Conservation (phyloP, 2,113 vertebrate genomes). For the Aythya baeri region DNA sequence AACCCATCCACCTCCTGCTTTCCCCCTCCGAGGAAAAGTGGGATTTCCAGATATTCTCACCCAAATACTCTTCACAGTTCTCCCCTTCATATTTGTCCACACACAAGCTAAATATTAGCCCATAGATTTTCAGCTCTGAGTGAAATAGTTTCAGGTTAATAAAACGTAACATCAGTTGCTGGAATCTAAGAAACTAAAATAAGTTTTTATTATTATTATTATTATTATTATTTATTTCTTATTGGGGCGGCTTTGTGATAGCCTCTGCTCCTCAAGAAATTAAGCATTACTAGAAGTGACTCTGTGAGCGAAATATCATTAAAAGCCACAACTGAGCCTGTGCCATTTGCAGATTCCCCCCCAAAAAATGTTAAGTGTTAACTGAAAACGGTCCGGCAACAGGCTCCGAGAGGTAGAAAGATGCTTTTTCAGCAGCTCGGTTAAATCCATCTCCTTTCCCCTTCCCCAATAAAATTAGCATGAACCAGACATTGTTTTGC, state of each 20-base stretch:
- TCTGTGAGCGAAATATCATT: neutral
- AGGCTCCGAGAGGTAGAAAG: conserved; percentile 54
- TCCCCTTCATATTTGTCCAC: rapidly evolving
- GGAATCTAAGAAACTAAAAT: neutral
- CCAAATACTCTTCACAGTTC: neutral
- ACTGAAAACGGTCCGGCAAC: conserved; percentile 29
- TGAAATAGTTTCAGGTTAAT: neutral
- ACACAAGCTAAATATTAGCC: rapidly evolving
- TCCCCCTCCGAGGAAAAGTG: neutral
- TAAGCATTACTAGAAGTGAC: neutral
- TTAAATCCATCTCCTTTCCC: conserved; percentile 24
- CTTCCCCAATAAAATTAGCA: conserved; percentile 58
- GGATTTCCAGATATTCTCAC: neutral
- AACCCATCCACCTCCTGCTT: neutral
- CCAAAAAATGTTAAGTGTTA: neutral
- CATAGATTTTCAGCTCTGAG: rapidly evolving
- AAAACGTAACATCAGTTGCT: neutral
- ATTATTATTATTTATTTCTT: no score
- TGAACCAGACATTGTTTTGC: conserved; percentile 52
- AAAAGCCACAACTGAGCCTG: conserved; percentile 41
- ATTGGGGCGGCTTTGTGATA: neutral
- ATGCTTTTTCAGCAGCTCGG: conserved; percentile 50
- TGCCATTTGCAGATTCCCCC: neutral
- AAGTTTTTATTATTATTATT: no score
- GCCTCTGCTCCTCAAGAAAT: neutral